Base-by-base conservation (phyloP, 64 coral and sea anemone species). In the Anthopleura sola region DNA sequence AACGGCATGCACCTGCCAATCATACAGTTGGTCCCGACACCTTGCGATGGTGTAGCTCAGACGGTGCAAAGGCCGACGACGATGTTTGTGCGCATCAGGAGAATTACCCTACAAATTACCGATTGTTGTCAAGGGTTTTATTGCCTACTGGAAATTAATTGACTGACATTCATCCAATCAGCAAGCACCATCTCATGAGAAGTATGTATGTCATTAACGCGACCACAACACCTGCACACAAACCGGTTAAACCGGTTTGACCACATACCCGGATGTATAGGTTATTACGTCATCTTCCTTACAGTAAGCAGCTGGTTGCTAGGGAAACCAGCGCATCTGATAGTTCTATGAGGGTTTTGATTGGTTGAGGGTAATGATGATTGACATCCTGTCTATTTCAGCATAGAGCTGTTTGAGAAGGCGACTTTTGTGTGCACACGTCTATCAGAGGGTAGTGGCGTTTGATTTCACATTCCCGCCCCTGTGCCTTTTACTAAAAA, bases 401-500 rank as follows among this genome's bases (percentile, higher is more conserved):
- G 78, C 89, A 36, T 85, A 86, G 89, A 84, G 89, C 48, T 83
- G 89, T 84, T 86, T 84, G 84, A 74, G 40, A 85, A 91, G 84
- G 60, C 89, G 89, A 91, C 84, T 90, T 86, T 91, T 91, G 82
- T 86, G 84, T 91, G 89, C 83, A 91, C 89, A 86, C 89, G 89
- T 91, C 89, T 81, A 91, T 91, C 89, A 91, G 89, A 80, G 75
- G 89, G 89, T 91, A 86, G 89, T 86, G 89, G 89, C 89, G 89
- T 91, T 91, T 91, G 89, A 91, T 91, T 91, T 91, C 84, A 86
- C 78, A 85, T 91, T 91, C 89, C 89, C 89, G 89, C 89, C 89
- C 89, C 89, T 91, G 71, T 58, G 83, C 85, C 84, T 91, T 78
- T 88, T 91, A 85, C 84, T 91, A 79, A 85, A 91, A 90, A 91